Base-by-base conservation (phyloP, 2,113 vertebrate genomes). In the Tenrec ecaudatus region DNA sequence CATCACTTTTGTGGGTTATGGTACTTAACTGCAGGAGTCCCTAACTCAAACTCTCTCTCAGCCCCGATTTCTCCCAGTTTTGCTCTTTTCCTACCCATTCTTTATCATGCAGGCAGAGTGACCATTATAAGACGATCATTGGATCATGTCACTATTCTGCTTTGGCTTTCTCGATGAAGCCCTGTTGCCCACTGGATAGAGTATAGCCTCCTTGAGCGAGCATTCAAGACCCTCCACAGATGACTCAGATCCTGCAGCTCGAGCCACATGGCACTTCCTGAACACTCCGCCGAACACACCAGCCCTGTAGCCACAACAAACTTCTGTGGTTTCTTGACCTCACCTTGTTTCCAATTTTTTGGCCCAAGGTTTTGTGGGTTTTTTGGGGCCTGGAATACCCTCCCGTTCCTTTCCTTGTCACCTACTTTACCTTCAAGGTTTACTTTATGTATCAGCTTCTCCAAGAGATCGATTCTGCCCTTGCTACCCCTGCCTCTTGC, bases 291-390 rank as follows among this genome's bases (percentile, higher is more conserved):
- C 47, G 58, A 57, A 27, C 38, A 3, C 31, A 71, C 0, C 47
- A 53, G 11, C 12, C 7, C 38, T 82, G 17, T 90, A 85, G 20
- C 10, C 47, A 85, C 60, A 88, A 27, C 15, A 69, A 76, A 82
- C 10, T 95, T 60, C 75, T 96, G 47, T 86, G 33, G 68, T 93
- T 95, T 94, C 60, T 85, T 6, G 12, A 71, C 12, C 8, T 62
- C 15, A 82, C 58, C 14, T 10, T 58, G 38, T 92, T 93, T 95
- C 78, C 82, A 60, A 93, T 83, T 33, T 58, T 96, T 82, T 82
- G 31, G 25, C 53, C 7, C 73, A 69, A 15, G 25, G 14, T 96
- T 92, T 88, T 47, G 47, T 10, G 47, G 40, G 40, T 40, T 40
- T 53, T 53, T 53, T 10, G 47, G 47, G 5, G 19, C 25, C n/a